phyloP scores from a whole-genome alignment of 1,140 invertebrate species.

The Drosophila pseudoananassae region DNA sequence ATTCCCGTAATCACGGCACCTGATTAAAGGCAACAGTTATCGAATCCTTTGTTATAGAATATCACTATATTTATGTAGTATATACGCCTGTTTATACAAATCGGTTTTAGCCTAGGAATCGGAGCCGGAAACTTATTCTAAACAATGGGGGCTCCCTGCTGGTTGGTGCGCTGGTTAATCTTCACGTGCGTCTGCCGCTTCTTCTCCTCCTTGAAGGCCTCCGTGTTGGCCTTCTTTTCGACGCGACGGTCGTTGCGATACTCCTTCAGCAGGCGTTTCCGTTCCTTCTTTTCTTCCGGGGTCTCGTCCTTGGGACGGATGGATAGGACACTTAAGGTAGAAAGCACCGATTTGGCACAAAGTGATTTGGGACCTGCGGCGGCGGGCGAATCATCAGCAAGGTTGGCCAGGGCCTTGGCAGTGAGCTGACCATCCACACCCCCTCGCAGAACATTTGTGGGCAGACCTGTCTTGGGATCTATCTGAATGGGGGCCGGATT shows the following conservation, averaged over 20 bases:
- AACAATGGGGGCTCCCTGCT: slow-evolving; percentile 89
- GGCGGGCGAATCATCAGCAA: slow-evolving; percentile 86
- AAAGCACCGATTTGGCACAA: slow-evolving; percentile 88
- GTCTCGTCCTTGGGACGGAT: slow-evolving; percentile 93
- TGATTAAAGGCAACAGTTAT: slow-evolving; percentile 29
- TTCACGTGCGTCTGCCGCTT: slow-evolving; percentile 91
- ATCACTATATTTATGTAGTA: slow-evolving; percentile 41
- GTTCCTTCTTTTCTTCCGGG: slow-evolving; percentile 90
- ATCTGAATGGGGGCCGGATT: slow-evolving; percentile 87
- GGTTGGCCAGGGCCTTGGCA: slow-evolving; percentile 87
- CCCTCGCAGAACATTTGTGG: slow-evolving; percentile 87
- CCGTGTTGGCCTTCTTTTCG: slow-evolving; percentile 94
- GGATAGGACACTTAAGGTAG: slow-evolving; percentile 89
- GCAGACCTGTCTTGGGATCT: slow-evolving; percentile 89
- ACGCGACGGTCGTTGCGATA: slow-evolving; percentile 92
- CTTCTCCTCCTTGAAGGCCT: slow-evolving; percentile 95
- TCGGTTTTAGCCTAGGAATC: slow-evolving; percentile 37
- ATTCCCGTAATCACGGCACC: slow-evolving; percentile 8
- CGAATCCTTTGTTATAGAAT: slow-evolving; percentile 30
- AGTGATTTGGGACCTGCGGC: slow-evolving; percentile 85
- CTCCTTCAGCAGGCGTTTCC: slow-evolving; percentile 93
- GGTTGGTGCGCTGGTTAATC: slow-evolving; percentile 89
- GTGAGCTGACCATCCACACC: slow-evolving; percentile 87
- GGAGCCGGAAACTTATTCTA: slow-evolving; percentile 70
- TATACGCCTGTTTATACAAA: slow-evolving; percentile 32